Base-by-base conservation (phyloP, 1,140 invertebrate genomes). In the Hermetia illucens region DNA sequence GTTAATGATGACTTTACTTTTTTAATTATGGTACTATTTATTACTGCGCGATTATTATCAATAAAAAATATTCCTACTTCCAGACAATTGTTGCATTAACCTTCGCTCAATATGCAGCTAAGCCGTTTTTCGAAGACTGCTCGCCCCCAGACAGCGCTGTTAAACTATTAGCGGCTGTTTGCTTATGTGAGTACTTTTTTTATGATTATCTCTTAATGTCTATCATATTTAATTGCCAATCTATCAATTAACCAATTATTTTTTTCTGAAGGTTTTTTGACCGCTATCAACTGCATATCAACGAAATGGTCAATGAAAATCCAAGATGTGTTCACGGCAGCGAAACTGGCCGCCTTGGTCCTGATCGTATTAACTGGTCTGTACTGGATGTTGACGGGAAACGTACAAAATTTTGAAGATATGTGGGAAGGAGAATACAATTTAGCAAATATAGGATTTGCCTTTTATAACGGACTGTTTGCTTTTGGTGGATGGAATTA, bases 401-500 rank as follows among this genome's bases (percentile, higher is more conserved):
- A 64, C 52, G 45, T 44, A 43, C 70, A 83, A 44, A 72, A 86
- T 50, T 88, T 89, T 42, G 66, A 69, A 21, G 64, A 70, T 51
- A 51, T 79, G 1, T 90, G 85, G 56, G 72, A 78, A 40, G 75
- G 79, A 18, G 66, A 74, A 20, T 77, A 74, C 34, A 66, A 70
- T 24, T 53, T 68, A 3, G 61, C 64, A 0, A 67, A 65, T 34
- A 64, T 91, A 39, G 77, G 86, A 0, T 62, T 91, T 31, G 86
- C 88, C 0, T 91, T 93, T 50, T 94, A 93, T 60, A 85, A 84
- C 1, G 90, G 89, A n/a, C 66, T 95, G 1, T 96, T 95, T 68
- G 89, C 91, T n/a, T 96, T 94, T 60, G 88, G 89, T 34, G 91
- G 91, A 29, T 95, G 86, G 85, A 90, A 92, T 58, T 90, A 84